Percentiles rank a stretch among this genome's conserved stretches.
Conservation (phyloP, 2,797 vertebrate genomes). For the Moxostoma hubbsi region DNA sequence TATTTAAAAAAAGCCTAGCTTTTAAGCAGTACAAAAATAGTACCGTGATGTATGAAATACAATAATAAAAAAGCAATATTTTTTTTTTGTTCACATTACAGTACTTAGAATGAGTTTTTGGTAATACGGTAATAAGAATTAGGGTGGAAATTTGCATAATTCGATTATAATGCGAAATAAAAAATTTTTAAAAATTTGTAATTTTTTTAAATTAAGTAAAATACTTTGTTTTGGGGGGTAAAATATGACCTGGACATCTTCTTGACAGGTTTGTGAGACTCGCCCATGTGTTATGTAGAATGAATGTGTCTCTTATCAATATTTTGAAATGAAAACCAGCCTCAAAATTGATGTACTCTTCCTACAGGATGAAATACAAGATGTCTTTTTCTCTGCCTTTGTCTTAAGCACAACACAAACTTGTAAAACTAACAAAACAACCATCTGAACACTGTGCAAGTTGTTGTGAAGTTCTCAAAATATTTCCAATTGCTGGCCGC, state of each 20-base stretch:
- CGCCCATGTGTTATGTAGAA: not conserved
- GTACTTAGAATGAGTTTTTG: not conserved
- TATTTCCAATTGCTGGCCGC: constrained; percentile 19
- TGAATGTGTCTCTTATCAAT: constrained; percentile 57
- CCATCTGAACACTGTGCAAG: constrained; percentile 70
- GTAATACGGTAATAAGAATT: not conserved
- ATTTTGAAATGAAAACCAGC: constrained; percentile 74
- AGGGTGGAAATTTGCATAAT: not conserved
- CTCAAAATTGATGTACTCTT: constrained; percentile 61
- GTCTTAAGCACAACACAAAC: constrained; percentile 83
- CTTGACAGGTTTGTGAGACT: not conserved
- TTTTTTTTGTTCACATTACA: not conserved
- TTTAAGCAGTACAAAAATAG: not conserved
- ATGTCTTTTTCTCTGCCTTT: constrained; percentile 69
- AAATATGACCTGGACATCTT: not conserved
- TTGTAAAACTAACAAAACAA: constrained; percentile 50
- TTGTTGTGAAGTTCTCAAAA: constrained; percentile 64
- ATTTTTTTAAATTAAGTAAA: not conserved
- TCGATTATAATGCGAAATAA: not conserved
- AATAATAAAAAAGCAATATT: too few species aligned
- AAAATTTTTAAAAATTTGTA: not conserved
- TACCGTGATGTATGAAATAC: not conserved
- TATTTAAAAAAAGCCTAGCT: too few species aligned
- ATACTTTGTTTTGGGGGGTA: not conserved
- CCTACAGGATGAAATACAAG: constrained; percentile 66